Evolutionary conservation across 2,888 invertebrate species (phyloP), one percentile per base, ranked within the genome.

Genomic region (Aporophyla lueneburgensis): DNA sequence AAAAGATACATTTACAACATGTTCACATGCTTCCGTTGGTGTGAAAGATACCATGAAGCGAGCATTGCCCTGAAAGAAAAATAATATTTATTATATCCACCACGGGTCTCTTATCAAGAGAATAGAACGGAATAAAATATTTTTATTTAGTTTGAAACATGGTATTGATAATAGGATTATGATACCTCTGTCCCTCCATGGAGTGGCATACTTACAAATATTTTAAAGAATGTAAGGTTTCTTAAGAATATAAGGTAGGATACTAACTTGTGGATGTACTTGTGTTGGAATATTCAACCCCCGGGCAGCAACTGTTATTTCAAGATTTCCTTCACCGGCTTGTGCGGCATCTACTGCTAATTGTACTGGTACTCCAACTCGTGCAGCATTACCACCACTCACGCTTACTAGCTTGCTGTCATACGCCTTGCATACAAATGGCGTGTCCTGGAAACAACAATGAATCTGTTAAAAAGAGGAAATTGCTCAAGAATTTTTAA

Each of bases 41-140:
- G 99, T 98, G 94, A 99, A 99, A 89, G 99, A 99, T 78, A 99
- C 99, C 83, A 99, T 98, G 96, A 99, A 99, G 91, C 98, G 97
- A 63, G 97, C 97, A 93, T 97, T 97, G 72, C 96, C 96, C 97
- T 97, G 92, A 77, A 94, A 95, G 24, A 2, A 66, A 68, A 21
- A 70, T 5, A 19, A 7, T 27, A 6, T 5, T 59, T 5, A 9
- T 21, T 16, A 1, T 58, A 43, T 51, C 6, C 7, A 53, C 21
- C 10, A 19, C 33, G 33, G 21, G 59, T 21, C 19, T 59, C 19
- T 33, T 19, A 19, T 33, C 19, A 58, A 58, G 24, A 58, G 16
- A 58, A 24, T 56, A 58, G 16, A 16, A 58, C 27, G 27, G 33
- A 59, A 33, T 33, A 59, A 9, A 33, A 19, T 33, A 10, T 7